A percentile compares a stretch with the other conserved stretches of the same genome.
phyloP scores from a whole-genome alignment of 2,113 vertebrate species.

The Plestiodon gilberti region DNA sequence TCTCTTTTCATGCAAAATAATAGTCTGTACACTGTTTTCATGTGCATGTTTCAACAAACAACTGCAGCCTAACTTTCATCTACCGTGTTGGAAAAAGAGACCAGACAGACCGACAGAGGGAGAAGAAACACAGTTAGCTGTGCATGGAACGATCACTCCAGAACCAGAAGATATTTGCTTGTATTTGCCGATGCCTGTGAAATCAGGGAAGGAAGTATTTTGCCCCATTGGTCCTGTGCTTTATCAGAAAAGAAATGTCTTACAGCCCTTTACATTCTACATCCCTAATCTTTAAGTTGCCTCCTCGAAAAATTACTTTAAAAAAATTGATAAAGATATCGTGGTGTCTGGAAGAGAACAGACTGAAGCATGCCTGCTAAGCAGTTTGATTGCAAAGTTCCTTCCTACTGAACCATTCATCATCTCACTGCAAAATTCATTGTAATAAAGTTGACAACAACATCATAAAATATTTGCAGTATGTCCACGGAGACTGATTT shows the following conservation, averaged over 20 bases:
- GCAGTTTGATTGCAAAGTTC: constrained; percentile 54
- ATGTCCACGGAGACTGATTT: constrained; percentile 49
- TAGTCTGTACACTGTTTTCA: neutral
- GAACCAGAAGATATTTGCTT: neutral
- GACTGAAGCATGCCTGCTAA: constrained; percentile 52
- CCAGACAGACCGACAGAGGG: neutral
- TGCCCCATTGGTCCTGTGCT: too few species aligned
- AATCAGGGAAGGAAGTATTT: too few species aligned
- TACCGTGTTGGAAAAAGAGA: neutral
- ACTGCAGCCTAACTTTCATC: neutral
- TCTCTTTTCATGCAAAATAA: neutral
- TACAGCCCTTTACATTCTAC: neutral
- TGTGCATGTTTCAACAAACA: neutral
- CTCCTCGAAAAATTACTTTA: constrained; percentile 34
- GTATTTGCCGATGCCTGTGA: too few species aligned
- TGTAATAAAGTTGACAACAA: constrained; percentile 53
- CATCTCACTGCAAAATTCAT: constrained; percentile 44
- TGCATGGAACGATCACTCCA: neutral
- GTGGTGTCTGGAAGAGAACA: constrained; percentile 62
- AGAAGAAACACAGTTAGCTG: neutral
- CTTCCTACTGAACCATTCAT: constrained; percentile 6
- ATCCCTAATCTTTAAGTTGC: constrained; percentile 35
- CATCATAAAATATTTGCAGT: constrained; percentile 51
- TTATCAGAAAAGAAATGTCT: constrained; percentile 4
- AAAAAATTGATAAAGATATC: constrained; percentile 54